Evolutionary conservation across 2,797 vertebrate species (phyloP), one percentile per base, ranked within the genome.

Genomic region (Falco columbarius): DNA sequence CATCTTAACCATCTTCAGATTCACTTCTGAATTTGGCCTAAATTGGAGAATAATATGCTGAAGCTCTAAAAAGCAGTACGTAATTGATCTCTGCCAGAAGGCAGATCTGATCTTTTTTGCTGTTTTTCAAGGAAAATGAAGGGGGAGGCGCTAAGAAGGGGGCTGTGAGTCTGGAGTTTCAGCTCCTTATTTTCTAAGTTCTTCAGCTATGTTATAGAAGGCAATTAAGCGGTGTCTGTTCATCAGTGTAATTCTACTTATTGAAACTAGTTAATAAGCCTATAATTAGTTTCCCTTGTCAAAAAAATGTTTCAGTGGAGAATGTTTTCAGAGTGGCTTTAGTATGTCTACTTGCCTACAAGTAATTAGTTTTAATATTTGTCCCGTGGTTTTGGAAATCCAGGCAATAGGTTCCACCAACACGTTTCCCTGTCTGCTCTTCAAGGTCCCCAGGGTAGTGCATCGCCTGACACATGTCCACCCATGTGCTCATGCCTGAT

Each of bases 391-490:
- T 91, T 77, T 29, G 46, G 82, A 88, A 91, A 66, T 65, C 56
- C 3, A 1, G 36, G 75, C 4, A 2, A 72, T 4, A 49, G 21
- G 21, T 56, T 55, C 18, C 22, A 6, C 19, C 0, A 0, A 13
- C 0, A 3, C 5, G 9, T 38, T 63, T 51, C 51, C 85, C 55
- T 26, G 52, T 14, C 54, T 34, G 59, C 22, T 67, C 63, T 66
- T 83, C 67, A 70, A 19, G 23, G 59, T 74, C 21, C 68, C 49
- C 7, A 36, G 14, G 54, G 56, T 18, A 51, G 27, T 3, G 36
- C 24, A 36, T 32, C 58, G 61, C 58, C 44, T 47, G 22, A 63
- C 61, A 51, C 58, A 27, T 3, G 22, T 36, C 38, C 5, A 5
- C 29, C 14, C 7, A 0, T 9, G 15, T 46, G 51, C 20, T 74